Conservation (phyloP, 2,113 vertebrate species). For the Condylura cristata region DNA sequence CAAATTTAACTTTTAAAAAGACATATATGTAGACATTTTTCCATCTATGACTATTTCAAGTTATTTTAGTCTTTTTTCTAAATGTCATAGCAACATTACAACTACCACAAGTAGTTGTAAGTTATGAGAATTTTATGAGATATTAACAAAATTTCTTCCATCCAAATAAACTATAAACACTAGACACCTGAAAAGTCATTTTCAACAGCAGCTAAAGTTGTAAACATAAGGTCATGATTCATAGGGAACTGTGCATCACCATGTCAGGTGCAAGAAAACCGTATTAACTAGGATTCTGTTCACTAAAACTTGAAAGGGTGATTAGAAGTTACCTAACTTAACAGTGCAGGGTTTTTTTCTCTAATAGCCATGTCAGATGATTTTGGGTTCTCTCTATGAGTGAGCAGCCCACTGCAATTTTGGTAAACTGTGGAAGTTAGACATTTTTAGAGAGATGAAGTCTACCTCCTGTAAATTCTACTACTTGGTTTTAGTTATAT, state of each 20-base stretch:
- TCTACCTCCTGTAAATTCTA: not conserved
- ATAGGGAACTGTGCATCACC: not conserved
- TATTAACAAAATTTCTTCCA: conserved; percentile 19
- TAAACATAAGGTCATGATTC: not conserved
- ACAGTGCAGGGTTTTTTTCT: not conserved
- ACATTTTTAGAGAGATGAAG: not conserved
- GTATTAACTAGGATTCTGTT: not conserved
- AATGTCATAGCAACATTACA: conserved; percentile 22
- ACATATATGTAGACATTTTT: conserved; percentile 10
- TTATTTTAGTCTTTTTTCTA: conserved; percentile 8
- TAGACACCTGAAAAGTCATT: not conserved
- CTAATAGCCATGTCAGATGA: not conserved
- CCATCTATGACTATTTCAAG: not conserved
- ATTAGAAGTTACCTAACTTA: not conserved
- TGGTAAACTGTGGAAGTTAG: not conserved
- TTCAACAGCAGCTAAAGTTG: not conserved
- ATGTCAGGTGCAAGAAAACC: not conserved
- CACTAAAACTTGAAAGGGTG: not conserved
- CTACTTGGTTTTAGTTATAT: not conserved
- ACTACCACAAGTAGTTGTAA: not conserved
- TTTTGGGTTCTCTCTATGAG: not conserved
- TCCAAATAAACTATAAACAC: not conserved
- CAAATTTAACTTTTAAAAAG: conserved; percentile 31
- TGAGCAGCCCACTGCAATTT: not conserved
- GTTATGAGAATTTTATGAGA: not conserved